Evolutionary conservation across 2,888 invertebrate species (phyloP).

Genomic region (Drosophila tripunctata): DNA sequence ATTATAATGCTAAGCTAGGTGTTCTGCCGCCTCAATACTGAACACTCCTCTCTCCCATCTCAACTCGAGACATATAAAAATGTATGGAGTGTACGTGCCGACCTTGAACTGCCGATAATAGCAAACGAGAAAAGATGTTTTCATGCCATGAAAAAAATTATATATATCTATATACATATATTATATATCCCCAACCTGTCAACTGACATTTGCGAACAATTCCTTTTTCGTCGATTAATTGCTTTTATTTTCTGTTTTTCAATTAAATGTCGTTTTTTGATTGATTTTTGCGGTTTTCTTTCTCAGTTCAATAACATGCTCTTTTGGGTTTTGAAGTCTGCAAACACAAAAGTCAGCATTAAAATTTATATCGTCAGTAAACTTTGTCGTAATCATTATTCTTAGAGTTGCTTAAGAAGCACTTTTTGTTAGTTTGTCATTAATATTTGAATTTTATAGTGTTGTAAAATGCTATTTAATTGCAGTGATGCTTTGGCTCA

Average conservation of each 20-base stretch:
- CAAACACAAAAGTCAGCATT: neutral
- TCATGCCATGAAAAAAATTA: neutral
- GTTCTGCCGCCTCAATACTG: too few relatives aligned
- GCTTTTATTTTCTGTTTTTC: conserved; percentile 29
- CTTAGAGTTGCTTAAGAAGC: conserved; percentile 10
- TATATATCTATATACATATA: neutral
- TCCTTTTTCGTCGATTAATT: conserved; percentile 40
- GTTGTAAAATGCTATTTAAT: conserved; percentile 53
- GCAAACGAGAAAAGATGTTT: neutral
- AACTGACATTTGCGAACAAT: conserved; percentile 8
- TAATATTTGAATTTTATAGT: conserved; percentile 51
- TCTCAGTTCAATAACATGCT: conserved; percentile 41
- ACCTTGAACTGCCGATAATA: conserved; percentile 21
- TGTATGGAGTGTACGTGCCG: conserved; percentile 64
- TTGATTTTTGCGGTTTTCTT: conserved; percentile 53
- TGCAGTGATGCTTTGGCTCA: conserved; percentile 11
- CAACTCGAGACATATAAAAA: conserved; percentile 58
- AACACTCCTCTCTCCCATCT: too few relatives aligned
- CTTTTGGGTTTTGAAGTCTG: conserved; percentile 25
- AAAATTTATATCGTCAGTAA: conserved; percentile 31
- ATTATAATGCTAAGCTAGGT: conserved; percentile 33
- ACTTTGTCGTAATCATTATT: conserved; percentile 38
- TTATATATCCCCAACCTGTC: neutral
- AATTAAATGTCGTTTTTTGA: conserved; percentile 32
- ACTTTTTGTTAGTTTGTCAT: conserved; percentile 18